Percentiles rank a stretch among this genome's conserved stretches.
Conservation (phyloP, 2,888 invertebrate species). For the Siphlonurus alternatus region DNA sequence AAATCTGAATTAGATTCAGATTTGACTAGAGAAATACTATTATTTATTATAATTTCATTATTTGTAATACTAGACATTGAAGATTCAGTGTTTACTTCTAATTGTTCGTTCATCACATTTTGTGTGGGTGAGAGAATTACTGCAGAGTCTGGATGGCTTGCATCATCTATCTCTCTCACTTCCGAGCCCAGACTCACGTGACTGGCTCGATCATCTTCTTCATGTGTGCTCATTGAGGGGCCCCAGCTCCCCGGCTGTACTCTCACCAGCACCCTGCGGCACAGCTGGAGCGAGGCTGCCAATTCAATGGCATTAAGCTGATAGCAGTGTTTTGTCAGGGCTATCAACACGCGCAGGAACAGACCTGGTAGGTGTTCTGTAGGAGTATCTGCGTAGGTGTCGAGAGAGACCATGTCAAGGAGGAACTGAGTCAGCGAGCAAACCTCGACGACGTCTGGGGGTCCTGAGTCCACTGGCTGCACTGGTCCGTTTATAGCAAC, state of each 20-base stretch:
- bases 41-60: too few relatives aligned
- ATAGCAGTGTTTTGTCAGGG: constrained; percentile 38
- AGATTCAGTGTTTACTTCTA: neutral
- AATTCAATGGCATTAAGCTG: constrained; percentile 42
- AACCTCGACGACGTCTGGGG: constrained; percentile 44
- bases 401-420: constrained; percentile 54
- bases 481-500: constrained; percentile 20
- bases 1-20: neutral
- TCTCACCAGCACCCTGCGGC: constrained; percentile 53
- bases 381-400: constrained; percentile 59
- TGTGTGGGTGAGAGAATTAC: too few relatives aligned
- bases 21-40: too few relatives aligned
- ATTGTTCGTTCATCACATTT: neutral
- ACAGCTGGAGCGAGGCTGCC: constrained; percentile 43
- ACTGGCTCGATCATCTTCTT: neutral
- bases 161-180: neutral
- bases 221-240: neutral
- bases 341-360: constrained; percentile 44
- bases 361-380: constrained; percentile 62
- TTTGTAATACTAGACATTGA: neutral
- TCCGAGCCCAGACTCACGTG: neutral
- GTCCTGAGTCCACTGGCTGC: constrained; percentile 40
- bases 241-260: constrained; percentile 42
- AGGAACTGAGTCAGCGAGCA: constrained; percentile 57
- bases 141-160: neutral